Evolutionary conservation across 2,113 vertebrate genomes (phyloP).

Genomic region (Syngnathus scovelli): DNA sequence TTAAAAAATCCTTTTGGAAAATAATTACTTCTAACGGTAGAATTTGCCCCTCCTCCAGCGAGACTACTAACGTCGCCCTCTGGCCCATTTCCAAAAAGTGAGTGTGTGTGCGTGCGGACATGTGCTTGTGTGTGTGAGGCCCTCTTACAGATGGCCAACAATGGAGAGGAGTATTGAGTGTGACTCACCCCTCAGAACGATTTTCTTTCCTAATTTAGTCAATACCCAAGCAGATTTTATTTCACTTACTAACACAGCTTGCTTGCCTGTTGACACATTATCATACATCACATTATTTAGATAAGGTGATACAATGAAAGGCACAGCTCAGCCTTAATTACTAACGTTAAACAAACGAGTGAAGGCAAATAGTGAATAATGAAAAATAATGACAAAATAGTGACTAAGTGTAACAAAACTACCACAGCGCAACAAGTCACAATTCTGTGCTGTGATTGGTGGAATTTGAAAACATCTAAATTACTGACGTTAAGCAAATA

Average conservation of each 20-base stretch:
- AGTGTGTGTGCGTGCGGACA: neutral
- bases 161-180: slow-evolving; percentile 69
- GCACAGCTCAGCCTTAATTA: neutral
- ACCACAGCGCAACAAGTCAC: no score
- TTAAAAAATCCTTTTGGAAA: neutral
- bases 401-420: no score
- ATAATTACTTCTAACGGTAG: slow-evolving; percentile 29
- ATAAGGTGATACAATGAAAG: no score
- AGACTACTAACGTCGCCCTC: slow-evolving; percentile 13
- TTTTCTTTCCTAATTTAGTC: neutral
- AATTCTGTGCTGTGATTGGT: no score
- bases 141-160: slow-evolving; percentile 82
- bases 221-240: neutral
- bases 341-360: no score
- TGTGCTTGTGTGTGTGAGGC: slow-evolving; percentile 9
- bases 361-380: no score
- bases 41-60: slow-evolving; percentile 11
- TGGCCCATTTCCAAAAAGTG: slow-evolving; percentile 6
- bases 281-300: neutral
- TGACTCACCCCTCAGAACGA: neutral
- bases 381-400: no score
- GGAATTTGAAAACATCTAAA: no score
- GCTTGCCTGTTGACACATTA: neutral
- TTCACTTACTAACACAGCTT: neutral
- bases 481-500: no score